Base-by-base conservation (phyloP, 64 coral and sea anemone genomes). In the Dendrophyllia cribrosa region DNA sequence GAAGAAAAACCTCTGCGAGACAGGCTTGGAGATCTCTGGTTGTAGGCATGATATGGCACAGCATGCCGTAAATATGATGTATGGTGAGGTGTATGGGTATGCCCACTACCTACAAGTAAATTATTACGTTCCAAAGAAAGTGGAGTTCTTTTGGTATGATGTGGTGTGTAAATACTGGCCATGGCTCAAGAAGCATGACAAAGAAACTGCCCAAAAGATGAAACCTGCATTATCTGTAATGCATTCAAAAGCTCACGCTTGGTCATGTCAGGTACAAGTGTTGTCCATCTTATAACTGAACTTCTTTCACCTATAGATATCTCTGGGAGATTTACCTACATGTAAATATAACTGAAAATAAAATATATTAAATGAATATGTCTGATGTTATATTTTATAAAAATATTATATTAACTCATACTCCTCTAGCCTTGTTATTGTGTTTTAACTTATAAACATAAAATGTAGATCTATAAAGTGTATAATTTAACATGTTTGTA, bases 81-180 rank as follows among this genome's bases (percentile, higher is more conserved):
- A 82, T 71, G 92, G 92, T 0, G 92, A 94, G 66, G 51, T 94
- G 4, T 94, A 94, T 94, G 92, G 92, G 5, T 94, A 94, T 88
- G 92, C 92, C 0, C 86, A 94, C 72, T 94, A 94, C 59, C 68
- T 94, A 4, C 92, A 94, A 51, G 47, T 74, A 1, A 82, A 81
- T 8, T 65, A 71, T 48, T 82, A 46, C 34, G 72, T 81, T 22
- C 76, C 85, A 45, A 83, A 82, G 10, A 83, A 83, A 21, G 77
- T 84, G 5, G 5, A 66, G 22, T 94, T 83, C 51, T 88, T 94
- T 50, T 94, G 92, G 92, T 94, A 94, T 50, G 76, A 94, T 82
- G 92, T 94, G 3, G 67, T 94, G 0, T 94, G 92, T 43, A 88
- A 88, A 65, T 94, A 89, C n/a, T 94, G 92, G 92, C 85, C 86